Percentiles rank a stretch among this genome's conserved stretches.
Conservation (phyloP, 2,888 invertebrate genomes). For the Liodrosophila aerea region DNA sequence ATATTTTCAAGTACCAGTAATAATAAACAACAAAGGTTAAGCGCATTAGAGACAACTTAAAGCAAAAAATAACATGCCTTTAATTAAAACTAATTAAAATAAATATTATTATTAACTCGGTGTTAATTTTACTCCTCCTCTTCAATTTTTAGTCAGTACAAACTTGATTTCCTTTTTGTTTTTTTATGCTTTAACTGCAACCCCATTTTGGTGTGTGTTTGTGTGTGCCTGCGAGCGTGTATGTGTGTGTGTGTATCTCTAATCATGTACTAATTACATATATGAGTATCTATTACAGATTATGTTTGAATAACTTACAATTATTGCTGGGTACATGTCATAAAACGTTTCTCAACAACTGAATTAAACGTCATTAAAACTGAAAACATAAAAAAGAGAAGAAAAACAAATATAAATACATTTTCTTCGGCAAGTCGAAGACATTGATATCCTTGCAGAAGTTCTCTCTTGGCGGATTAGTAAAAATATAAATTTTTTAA, state of each 20-base stretch:
- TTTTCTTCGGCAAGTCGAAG: conserved; percentile 17
- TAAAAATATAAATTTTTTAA: conserved; percentile 1
- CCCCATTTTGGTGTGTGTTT: conserved; percentile 14
- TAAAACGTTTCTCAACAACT: conserved; percentile 48
- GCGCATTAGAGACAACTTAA: conserved; percentile 34
- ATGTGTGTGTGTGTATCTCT: conserved; percentile 35
- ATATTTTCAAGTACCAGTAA: too few species aligned
- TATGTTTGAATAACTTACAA: conserved; percentile 32
- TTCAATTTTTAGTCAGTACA: conserved; percentile 25
- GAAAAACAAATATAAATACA: conserved; percentile 17
- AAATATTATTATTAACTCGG: conserved; percentile 26
- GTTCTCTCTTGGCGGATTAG: neutral
- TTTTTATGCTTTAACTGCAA: conserved; percentile 42
- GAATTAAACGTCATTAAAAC: conserved; percentile 36
- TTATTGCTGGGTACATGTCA: conserved; percentile 53
- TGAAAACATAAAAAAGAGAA: conserved; percentile 17
- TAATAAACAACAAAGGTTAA: conserved; percentile 21
- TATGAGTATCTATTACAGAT: conserved; percentile 39
- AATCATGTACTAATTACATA: conserved; percentile 24
- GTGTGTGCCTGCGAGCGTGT: conserved; percentile 19
- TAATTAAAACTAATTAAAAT: conserved; percentile 41
- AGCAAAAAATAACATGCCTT: conserved; percentile 51
- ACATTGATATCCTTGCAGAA: conserved; percentile 10
- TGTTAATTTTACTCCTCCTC: conserved; percentile 31
- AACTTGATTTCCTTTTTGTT: conserved; percentile 3